Percentiles rank a stretch among this genome's conserved stretches.
Evolutionary conservation across 2,113 vertebrate species (phyloP).

Genomic region (Anguilla rostrata): DNA sequence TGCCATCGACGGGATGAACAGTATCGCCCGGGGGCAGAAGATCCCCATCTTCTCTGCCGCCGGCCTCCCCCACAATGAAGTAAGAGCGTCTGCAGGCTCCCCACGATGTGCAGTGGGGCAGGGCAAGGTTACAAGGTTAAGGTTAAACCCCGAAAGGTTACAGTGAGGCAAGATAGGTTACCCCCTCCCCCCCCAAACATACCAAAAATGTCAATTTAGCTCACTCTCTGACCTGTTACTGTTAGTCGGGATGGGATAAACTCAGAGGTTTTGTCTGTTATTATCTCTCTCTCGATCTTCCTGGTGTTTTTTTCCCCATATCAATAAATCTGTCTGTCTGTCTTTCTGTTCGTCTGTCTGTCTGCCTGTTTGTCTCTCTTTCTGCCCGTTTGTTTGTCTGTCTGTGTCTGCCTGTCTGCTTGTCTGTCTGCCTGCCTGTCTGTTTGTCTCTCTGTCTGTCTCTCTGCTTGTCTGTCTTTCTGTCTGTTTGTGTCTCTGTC

Average conservation of each 20-base stretch:
- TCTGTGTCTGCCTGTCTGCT: too few species aligned
- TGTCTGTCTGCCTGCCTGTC: too few species aligned
- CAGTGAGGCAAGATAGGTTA: neutral
- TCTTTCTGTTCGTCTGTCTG: neutral
- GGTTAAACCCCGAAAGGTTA: neutral
- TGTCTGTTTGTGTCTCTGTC: too few species aligned
- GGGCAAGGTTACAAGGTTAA: too few species aligned
- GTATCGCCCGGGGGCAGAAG: constrained; percentile 86
- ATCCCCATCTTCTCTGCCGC: constrained; percentile 90
- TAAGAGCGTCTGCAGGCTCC: constrained; percentile 30
- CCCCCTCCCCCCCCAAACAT: neutral
- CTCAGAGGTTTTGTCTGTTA: neutral
- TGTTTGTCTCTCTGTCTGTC: too few species aligned
- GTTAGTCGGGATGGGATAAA: too few species aligned
- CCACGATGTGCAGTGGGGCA: neutral
- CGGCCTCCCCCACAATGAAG: constrained; percentile 87
- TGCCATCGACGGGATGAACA: constrained; percentile 90
- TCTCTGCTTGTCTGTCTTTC: too few species aligned
- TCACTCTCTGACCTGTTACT: neutral
- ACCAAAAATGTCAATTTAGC: neutral
- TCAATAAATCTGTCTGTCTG: neutral
- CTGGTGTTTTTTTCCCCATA: neutral
- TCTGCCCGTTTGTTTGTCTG: too few species aligned
- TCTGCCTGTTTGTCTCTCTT: too few species aligned
- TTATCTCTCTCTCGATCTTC: neutral